Base-by-base conservation (phyloP, 1,140 invertebrate genomes). In the Drosophila bocki region DNA sequence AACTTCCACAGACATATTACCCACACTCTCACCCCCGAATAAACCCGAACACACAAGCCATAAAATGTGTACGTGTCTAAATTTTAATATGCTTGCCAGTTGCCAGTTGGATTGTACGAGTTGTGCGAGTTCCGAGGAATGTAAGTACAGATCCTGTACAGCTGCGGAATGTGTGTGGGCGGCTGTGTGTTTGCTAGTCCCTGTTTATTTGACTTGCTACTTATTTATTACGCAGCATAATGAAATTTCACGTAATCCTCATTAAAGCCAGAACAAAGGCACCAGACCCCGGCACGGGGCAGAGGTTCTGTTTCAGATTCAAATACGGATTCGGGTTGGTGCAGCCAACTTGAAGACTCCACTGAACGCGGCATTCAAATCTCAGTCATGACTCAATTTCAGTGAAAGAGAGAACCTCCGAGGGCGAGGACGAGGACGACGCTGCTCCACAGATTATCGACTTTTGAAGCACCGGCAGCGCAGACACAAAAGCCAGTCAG, bases 51-150 rank as follows among this genome's bases (percentile, higher is more conserved):
- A 75, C 71, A 81, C 74, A 81, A 78, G 65, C 78, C 80, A 84
- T 84, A 84, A 84, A 85, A 84, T 78, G 79, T 81, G 82, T 80
- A 85, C 82, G 82, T 84, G 82, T 84, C 82, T 81, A 84, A 84
- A 84, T 84, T 84, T 85, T 84, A 84, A 84, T 85, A 84, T 84
- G 72, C 42, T 69, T 80, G 58, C 81, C 76, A 70, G 78, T 76
- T 42, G 50, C 57, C 70, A 45, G 39, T 65, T 67, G 63, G 51
- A 44, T 44, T 67, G 63, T 15, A 48, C 58, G 60, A 56, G 60
- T 39, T 56, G 53, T 37, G 35, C 45, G 19, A 53, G 48, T 62
- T 53, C 59, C 59, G 35, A 56, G 53, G 53, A 56, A 56, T 56
- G 53, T 56, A 56, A 53, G 33, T 70, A 74, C 74, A 65, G 77